Base-by-base conservation (phyloP, 2,888 invertebrate genomes). In the Cactoblastis cactorum region DNA sequence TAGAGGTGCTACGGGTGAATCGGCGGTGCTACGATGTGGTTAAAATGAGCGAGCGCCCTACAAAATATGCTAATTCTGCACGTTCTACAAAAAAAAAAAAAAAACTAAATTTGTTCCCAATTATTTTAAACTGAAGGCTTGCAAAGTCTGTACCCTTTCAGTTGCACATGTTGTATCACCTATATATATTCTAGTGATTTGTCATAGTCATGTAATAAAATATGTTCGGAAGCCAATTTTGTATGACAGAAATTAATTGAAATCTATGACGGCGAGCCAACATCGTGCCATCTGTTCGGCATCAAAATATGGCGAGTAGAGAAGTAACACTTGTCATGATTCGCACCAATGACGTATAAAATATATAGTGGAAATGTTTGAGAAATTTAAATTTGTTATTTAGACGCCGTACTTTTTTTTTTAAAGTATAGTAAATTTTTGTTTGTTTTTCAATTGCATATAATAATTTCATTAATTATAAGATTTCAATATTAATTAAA, bases 241-340 rank as follows among this genome's bases (percentile, higher is more conserved):
- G 77, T 76, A 74, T 82, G 86, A 85, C 82, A 80, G 71, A 77
- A 78, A 85, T 86, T 85, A 87, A 87, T 86, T 86, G 84, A 83
- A 83, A 85, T 80, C 80, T 84, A 83, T 84, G 81, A 80, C 70
- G 67, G 61, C 62, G 66, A 65, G 68, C 62, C 61, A 57, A 60
- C 60, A 56, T 57, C 58, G 71, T 67, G 78, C 76, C 87, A 85
- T 80, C 84, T 87, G 85, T 78, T 37, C 37, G 1, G 37, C 15
- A 8, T 9, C 14, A 37, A 37, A 37, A 37, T 37, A 37, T 17
- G 17, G 37, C 1, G 9, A 17, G 17, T 17, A 15, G 15, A 37
- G 37, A 37, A 9, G 17, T 17, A 3, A 1, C 28, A 6, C 28
- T 6, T 28, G 5, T 1, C 9, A 28, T 28, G 9, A 28, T 28